Evolutionary conservation across 2,113 vertebrate genomes (phyloP).

Genomic region (Lophius piscatorius): DNA sequence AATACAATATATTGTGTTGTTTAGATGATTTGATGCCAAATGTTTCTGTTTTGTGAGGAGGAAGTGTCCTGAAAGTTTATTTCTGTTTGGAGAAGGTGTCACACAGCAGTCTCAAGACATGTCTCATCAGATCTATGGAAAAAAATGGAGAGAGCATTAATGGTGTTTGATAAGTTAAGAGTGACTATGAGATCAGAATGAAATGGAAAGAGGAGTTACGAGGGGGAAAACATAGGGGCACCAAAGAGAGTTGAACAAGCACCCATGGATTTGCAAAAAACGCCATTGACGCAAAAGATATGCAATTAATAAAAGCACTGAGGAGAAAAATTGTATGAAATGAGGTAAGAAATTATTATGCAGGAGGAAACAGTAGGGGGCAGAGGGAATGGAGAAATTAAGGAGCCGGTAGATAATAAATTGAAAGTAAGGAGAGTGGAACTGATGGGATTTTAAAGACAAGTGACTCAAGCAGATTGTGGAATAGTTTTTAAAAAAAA

Average conservation of each 20-base stretch:
- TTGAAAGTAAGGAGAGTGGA: too few species aligned
- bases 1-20: slow-evolving; percentile 15
- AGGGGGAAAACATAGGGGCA: too few species aligned
- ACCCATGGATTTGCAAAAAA: too few species aligned
- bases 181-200: too few species aligned
- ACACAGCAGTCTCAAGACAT: slow-evolving; percentile 21
- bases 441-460: too few species aligned
- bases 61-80: not conserved
- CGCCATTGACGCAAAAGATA: too few species aligned
- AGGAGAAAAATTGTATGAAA: slow-evolving; percentile 12
- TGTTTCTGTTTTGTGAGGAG: not conserved
- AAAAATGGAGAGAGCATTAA: not conserved
- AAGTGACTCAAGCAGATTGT: not conserved
- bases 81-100: slow-evolving; percentile 31
- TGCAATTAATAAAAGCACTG: not conserved
- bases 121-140: slow-evolving; percentile 12
- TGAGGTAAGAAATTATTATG: slow-evolving; percentile 15
- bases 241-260: too few species aligned
- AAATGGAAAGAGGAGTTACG: not conserved
- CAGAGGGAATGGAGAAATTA: not conserved
- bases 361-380: not conserved
- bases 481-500: too few species aligned
- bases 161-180: too few species aligned
- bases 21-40: slow-evolving; percentile 33
- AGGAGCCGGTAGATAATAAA: too few species aligned